A percentile compares a stretch with the other conserved stretches of the same genome.
Conservation (phyloP, 2,113 vertebrate species). For the Oryzias woworae region DNA sequence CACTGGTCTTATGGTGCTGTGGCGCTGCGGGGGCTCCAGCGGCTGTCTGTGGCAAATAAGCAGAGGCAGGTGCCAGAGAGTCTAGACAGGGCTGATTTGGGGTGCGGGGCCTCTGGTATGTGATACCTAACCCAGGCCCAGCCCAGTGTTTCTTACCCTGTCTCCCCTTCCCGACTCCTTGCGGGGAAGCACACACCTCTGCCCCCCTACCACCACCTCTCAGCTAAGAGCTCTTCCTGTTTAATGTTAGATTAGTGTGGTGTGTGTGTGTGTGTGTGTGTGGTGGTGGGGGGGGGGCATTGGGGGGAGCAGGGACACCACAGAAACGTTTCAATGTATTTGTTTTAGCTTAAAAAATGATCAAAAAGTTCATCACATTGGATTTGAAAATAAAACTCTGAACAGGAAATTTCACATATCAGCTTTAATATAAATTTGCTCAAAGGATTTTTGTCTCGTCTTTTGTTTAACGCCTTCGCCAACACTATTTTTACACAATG, state of each 20-base stretch:
- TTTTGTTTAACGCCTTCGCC: too few relatives aligned
- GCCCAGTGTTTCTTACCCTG: slow-evolving; percentile 31
- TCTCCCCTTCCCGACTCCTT: slow-evolving; percentile 79
- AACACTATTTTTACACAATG: too few relatives aligned
- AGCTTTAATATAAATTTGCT: too few relatives aligned
- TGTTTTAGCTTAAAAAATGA: too few relatives aligned
- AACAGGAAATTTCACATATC: too few relatives aligned
- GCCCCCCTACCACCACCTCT: slow-evolving; percentile 2
- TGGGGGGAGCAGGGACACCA: background rate
- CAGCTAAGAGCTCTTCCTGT: slow-evolving; percentile 86
- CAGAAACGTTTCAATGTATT: background rate
- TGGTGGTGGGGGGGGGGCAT: slow-evolving; percentile 24
- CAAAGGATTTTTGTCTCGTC: too few relatives aligned
- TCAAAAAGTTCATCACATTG: too few relatives aligned
- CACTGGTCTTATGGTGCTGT: slow-evolving; percentile 48
- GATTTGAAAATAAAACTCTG: too few relatives aligned
- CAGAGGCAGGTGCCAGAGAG: slow-evolving; percentile 99
- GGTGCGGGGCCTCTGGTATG: slow-evolving; percentile 90
- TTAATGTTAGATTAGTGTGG: slow-evolving; percentile 85
- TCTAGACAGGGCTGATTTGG: slow-evolving; percentile 97
- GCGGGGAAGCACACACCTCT: slow-evolving; percentile 58
- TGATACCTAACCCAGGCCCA: slow-evolving; percentile 90
- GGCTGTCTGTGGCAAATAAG: slow-evolving; percentile 95
- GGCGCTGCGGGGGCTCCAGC: slow-evolving; percentile 80
- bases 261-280: slow-evolving; percentile 79